phyloP scores from a whole-genome alignment of 2,888 invertebrate genomes.

The Copidosoma aretas region DNA sequence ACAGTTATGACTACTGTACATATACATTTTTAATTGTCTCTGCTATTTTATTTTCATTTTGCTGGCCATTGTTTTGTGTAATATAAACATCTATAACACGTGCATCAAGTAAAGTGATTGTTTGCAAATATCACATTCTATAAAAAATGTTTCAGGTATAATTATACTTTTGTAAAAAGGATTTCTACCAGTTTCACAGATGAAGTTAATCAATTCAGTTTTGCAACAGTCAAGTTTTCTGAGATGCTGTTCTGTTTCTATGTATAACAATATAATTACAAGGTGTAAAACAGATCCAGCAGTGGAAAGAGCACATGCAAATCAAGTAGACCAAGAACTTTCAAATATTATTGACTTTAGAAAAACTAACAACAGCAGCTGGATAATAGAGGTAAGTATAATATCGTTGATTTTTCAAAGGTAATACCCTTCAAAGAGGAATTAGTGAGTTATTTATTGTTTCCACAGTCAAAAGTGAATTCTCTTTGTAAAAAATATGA shows the following conservation, averaged over 20 bases:
- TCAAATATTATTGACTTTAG: constrained; percentile 55
- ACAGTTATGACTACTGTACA: no score
- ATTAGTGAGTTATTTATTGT: not conserved
- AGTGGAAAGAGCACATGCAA: not conserved
- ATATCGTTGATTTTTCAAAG: constrained; percentile 5
- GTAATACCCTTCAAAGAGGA: not conserved
- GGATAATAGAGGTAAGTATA: constrained; percentile 59
- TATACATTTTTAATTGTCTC: no score
- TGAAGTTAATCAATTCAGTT: constrained; percentile 15
- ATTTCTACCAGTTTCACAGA: no score
- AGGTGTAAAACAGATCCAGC: constrained; percentile 10
- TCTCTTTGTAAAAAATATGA: constrained; percentile 57
- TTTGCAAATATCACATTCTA: no score
- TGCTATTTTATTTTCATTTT: no score
- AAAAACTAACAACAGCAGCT: constrained; percentile 57
- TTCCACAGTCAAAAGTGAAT: constrained; percentile 59
- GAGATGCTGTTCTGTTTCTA: constrained; percentile 6
- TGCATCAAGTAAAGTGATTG: no score
- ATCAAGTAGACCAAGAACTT: constrained; percentile 48
- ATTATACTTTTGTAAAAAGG: no score
- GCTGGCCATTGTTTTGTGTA: no score
- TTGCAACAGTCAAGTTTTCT: constrained; percentile 3
- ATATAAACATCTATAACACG: no score
- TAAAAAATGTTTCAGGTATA: no score
- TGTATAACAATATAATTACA: constrained; percentile 7